Percentiles rank a stretch among this genome's conserved stretches.
Evolutionary conservation across 2,113 vertebrate species (phyloP).

Genomic region (Channa maculata): DNA sequence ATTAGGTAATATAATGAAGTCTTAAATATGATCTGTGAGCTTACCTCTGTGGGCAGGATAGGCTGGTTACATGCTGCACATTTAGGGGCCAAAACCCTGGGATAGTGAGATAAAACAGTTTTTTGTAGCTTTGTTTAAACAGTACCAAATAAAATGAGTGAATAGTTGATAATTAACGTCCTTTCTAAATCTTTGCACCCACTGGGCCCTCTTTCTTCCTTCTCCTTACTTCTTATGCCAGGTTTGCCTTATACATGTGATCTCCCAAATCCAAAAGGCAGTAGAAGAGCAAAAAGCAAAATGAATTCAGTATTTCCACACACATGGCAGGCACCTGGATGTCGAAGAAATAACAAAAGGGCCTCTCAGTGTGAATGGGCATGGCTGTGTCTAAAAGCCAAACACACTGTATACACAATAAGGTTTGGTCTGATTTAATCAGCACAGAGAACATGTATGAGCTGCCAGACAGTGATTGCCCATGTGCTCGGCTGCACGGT

Average conservation of each 20-base stretch:
- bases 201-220: background rate
- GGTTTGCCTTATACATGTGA: conserved; percentile 48
- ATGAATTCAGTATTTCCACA: conserved; percentile 55
- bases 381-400: conserved; percentile 56
- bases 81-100: conserved; percentile 94
- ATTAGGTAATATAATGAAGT: too few species aligned
- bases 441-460: conserved; percentile 39
- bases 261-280: conserved; percentile 32
- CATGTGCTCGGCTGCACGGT: conserved; percentile 43
- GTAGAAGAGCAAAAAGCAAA: conserved; percentile 38
- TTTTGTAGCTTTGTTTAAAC: too few species aligned
- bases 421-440: conserved; percentile 61
- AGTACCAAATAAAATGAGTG: too few species aligned
- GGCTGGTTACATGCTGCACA: conserved; percentile 94
- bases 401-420: conserved; percentile 58
- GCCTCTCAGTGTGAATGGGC: conserved; percentile 48
- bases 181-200: conserved; percentile 1
- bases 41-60: conserved; percentile 95
- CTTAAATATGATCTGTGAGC: too few species aligned
- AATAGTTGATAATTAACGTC: background rate
- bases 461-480: conserved; percentile 25
- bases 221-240: conserved; percentile 24
- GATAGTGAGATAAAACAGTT: background rate
- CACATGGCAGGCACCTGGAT: conserved; percentile 68
- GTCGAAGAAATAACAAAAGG: conserved; percentile 59